phyloP scores from a whole-genome alignment of 2,113 vertebrate species.

The Carassius auratus region DNA sequence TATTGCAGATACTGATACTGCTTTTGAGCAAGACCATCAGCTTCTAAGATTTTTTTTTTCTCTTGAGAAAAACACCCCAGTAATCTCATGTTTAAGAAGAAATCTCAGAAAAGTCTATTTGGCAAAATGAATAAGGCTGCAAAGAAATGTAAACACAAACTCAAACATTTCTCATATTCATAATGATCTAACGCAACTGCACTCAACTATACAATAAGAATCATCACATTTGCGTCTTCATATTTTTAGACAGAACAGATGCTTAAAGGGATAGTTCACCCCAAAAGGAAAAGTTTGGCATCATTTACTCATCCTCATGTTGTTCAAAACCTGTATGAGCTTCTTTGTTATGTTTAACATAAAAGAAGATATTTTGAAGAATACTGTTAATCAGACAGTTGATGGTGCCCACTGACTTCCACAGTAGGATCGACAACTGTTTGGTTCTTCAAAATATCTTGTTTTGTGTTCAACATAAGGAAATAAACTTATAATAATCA shows the following conservation, averaged over 20 bases:
- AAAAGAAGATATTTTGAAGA: too few relatives aligned
- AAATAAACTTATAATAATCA: too few relatives aligned
- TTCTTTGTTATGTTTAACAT: too few relatives aligned
- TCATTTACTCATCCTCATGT: too few relatives aligned
- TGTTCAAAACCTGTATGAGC: too few relatives aligned
- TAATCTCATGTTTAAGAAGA: background rate
- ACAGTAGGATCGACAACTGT: too few relatives aligned
- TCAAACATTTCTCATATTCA: background rate
- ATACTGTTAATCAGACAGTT: too few relatives aligned
- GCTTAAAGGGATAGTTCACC: background rate
- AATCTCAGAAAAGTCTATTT: background rate
- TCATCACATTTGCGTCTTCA: background rate
- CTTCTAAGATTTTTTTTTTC: background rate
- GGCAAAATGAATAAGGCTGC: background rate
- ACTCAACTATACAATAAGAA: background rate
- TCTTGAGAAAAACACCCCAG: background rate
- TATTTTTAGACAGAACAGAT: background rate
- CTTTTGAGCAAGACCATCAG: too few relatives aligned
- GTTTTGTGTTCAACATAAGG: too few relatives aligned
- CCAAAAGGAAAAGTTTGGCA: too few relatives aligned
- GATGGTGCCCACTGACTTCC: too few relatives aligned
- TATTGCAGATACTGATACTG: background rate
- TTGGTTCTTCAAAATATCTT: too few relatives aligned
- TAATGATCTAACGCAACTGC: background rate
- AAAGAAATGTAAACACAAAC: background rate